Evolutionary conservation across 2,113 vertebrate species (phyloP).

Genomic region (Thymallus thymallus): DNA sequence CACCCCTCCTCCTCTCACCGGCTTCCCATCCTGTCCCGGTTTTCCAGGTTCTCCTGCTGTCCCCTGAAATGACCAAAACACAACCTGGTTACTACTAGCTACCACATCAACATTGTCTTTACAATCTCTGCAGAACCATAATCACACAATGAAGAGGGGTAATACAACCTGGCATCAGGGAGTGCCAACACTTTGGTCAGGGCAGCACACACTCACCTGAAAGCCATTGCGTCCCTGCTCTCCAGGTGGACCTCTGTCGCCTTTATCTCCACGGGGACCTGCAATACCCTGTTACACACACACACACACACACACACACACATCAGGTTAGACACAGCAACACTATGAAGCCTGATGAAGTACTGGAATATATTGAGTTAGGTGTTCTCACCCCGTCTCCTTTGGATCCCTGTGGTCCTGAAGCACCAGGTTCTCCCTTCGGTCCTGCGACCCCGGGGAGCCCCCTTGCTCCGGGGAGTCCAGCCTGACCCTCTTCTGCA

Average conservation of each 20-base stretch:
- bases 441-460: conserved; percentile 75
- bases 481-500: conserved; percentile 65
- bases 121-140: background rate
- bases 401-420: conserved; percentile 82
- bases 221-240: conserved; percentile 83
- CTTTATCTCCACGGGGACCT: conserved; percentile 77
- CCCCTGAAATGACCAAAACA: conserved; percentile 75
- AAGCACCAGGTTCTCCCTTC: conserved; percentile 83
- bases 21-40: conserved; percentile 88
- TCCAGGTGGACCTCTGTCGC: conserved; percentile 81
- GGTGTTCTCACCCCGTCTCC: conserved; percentile 84
- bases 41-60: conserved; percentile 86
- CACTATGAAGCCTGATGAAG: background rate
- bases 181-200: background rate
- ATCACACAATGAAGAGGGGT: too few species aligned
- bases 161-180: too few species aligned
- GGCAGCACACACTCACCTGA: conserved; percentile 70
- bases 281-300: conserved; percentile 76
- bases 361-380: background rate
- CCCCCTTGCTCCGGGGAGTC: conserved; percentile 77
- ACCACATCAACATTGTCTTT: background rate
- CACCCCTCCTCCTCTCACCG: conserved; percentile 73
- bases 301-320: background rate
- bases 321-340: conserved; percentile 4
- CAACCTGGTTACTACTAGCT: conserved; percentile 3